phyloP scores from a whole-genome alignment of 2,113 vertebrate genomes.

The Cyanoramphus novaezelandiae region DNA sequence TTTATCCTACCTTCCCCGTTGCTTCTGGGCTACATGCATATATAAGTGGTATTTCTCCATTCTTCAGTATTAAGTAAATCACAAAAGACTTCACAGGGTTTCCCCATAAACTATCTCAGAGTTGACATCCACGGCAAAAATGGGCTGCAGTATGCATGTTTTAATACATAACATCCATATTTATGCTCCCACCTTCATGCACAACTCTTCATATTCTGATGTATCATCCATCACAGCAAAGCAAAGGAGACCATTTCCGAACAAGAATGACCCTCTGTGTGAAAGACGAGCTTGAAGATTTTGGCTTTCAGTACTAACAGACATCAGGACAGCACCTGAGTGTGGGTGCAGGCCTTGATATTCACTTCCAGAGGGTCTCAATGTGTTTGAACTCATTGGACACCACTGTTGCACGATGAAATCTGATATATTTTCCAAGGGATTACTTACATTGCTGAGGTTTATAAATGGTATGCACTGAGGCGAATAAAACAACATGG shows the following conservation, averaged over 20 bases:
- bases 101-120: neutral
- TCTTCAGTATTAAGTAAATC: neutral
- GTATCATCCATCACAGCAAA: neutral
- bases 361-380: neutral
- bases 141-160: neutral
- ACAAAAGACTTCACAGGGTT: neutral
- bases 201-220: neutral
- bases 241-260: neutral
- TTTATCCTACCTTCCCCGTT: neutral
- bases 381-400: neutral
- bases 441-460: neutral
- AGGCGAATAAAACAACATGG: neutral
- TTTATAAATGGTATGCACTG: neutral
- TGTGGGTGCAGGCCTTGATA: neutral
- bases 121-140: neutral
- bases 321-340: neutral
- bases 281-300: neutral
- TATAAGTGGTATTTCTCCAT: neutral
- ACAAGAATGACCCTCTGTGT: neutral
- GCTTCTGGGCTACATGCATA: neutral
- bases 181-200: neutral
- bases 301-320: neutral
- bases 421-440: neutral
- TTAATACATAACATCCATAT: fast-evolving
- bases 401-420: neutral